These are phyloP conservation scores for Emydocephalus ijimae DNA, from an alignment of 2,113 vertebrate genomes.

Conservation along the genomic window DNA sequence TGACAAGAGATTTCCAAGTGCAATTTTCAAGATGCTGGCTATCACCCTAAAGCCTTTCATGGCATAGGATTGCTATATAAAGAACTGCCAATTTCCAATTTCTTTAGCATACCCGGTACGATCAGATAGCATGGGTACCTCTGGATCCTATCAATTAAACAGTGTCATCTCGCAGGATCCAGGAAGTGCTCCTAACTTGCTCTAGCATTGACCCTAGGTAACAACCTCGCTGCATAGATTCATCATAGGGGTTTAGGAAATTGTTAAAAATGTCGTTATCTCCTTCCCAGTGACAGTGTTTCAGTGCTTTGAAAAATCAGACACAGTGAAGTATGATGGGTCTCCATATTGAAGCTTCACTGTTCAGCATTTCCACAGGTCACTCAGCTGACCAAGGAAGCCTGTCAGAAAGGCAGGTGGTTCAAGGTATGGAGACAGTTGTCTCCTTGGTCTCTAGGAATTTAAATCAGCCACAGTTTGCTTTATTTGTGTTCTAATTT, in stretches of 20 bases:
- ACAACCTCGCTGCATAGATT: not conserved
- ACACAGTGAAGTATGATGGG: not conserved
- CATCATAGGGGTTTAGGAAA: not conserved
- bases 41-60: not conserved
- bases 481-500: not conserved
- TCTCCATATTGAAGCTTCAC: not conserved
- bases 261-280: not conserved
- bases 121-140: not conserved
- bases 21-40: not conserved
- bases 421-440: not conserved
- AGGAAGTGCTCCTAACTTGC: not conserved
- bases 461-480: not conserved
- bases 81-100: not conserved
- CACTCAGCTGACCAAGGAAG: not conserved
- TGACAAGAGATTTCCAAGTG: not conserved
- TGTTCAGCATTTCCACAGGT: not conserved
- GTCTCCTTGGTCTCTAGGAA: too few species aligned
- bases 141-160: not conserved
- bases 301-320: not conserved
- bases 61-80: not conserved
- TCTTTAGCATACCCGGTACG: not conserved
- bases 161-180: not conserved
- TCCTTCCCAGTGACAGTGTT: not conserved
- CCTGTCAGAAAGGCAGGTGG: not conserved
- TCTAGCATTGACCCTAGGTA: not conserved